A percentile compares a stretch with the other conserved stretches of the same genome.
Conservation (phyloP, 2,797 vertebrate species). For the Intellagama lesueurii region DNA sequence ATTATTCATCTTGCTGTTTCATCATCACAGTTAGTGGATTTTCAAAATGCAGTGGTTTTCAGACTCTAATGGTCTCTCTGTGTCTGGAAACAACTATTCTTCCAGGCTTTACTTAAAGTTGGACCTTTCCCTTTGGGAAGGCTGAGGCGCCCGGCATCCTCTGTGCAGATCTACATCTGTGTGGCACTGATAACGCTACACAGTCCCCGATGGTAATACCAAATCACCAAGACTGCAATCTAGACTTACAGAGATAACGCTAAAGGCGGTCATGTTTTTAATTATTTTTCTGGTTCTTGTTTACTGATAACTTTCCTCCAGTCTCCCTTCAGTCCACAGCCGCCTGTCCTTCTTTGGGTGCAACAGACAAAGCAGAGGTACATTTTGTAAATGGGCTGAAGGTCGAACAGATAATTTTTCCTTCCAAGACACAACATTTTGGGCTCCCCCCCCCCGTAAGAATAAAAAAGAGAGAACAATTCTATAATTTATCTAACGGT, state of each 20-base stretch:
- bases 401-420: constrained; percentile 69
- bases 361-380: constrained; percentile 69
- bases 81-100: constrained; percentile 46
- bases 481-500: too few species aligned
- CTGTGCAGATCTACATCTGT: constrained; percentile 47
- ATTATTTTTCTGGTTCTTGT: constrained; percentile 72
- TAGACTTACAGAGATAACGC: constrained; percentile 58
- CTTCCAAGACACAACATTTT: constrained; percentile 41
- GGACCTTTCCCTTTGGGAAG: constrained; percentile 62
- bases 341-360: constrained; percentile 47
- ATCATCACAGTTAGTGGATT: constrained; percentile 59
- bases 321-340: neutral
- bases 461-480: too few species aligned
- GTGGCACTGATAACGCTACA: constrained; percentile 65
- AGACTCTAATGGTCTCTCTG: constrained; percentile 49
- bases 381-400: constrained; percentile 71
- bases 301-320: constrained; percentile 73
- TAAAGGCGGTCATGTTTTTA: constrained; percentile 69
- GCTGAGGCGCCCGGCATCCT: constrained; percentile 42
- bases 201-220: constrained; percentile 63
- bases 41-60: constrained; percentile 46
- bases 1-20: constrained; percentile 70
- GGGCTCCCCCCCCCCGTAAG: neutral
- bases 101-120: constrained; percentile 51
- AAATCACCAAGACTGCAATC: constrained; percentile 53